Base-by-base conservation (phyloP, 2,888 invertebrate genomes). In the Abscondita cerata region DNA sequence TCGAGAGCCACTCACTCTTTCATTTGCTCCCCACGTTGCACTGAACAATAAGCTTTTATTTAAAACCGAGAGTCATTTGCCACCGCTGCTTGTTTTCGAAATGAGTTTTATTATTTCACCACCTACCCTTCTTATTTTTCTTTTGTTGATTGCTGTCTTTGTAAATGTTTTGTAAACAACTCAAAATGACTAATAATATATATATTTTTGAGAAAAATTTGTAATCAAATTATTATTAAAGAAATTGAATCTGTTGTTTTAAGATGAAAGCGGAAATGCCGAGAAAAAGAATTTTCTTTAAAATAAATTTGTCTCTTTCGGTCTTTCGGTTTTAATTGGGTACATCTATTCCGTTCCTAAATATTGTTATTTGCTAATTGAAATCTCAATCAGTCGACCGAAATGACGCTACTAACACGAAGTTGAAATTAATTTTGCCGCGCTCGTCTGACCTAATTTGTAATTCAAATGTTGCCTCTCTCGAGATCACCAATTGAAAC, bases 401-500 rank as follows among this genome's bases (percentile, higher is more conserved):
- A 68, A 70, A 70, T 68, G 68, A 72, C 70, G 72, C 65, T 59
- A 63, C 65, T 67, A 67, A 73, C 72, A 67, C 59, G 74, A 74
- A 70, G 75, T 75, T 74, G 75, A 77, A 76, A 77, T 77, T 77
- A 77, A 77, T 76, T 77, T 76, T 65, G 70, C 41, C 62, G 62
- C 66, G 64, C 65, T 68, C 61, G 62, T 63, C 69, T 71, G 70
- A 67, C 72, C 75, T 73, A 69, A 76, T 76, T 77, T 76, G 77
- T 72, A 75, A 75, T 77, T 75, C 77, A 75, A 77, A 77, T 77
- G 69, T 66, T 56, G 68, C 66, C 64, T 65, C 64, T 58, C 59
- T 50, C 56, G 59, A 56, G 59, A 64, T 60, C 60, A 60, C 64
- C 64, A 64, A 64, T 64, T 60, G 64, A 64, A 64, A 64, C 60